Percentiles rank a stretch among this genome's conserved stretches.
These are phyloP conservation scores for Ceratina japonica DNA, from an alignment of 1,140 invertebrate species.

Conservation along the genomic window DNA sequence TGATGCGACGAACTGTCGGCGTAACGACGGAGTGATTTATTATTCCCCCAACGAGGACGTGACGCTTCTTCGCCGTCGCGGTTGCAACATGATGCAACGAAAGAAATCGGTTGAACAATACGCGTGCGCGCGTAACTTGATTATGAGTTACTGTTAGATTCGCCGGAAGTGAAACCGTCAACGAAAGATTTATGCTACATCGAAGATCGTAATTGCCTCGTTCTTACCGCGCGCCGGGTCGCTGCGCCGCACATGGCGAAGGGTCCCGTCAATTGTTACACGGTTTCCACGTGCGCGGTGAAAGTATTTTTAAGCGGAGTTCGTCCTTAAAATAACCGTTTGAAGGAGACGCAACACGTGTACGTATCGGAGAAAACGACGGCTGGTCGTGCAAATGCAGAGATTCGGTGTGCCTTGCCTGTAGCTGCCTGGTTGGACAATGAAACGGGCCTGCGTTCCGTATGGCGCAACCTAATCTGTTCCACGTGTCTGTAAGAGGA, in stretches of 20 bases:
- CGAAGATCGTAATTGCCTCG: constrained; percentile 10
- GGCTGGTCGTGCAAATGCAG: constrained; percentile 26
- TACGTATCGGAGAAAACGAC: constrained; percentile 2
- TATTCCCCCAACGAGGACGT: background rate
- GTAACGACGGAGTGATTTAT: constrained; percentile 19
- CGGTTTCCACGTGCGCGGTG: background rate
- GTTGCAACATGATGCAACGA: constrained; percentile 33
- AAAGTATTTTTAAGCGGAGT: constrained; percentile 12
- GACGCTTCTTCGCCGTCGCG: constrained; percentile 4
- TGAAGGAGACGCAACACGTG: background rate
- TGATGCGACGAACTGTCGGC: background rate
- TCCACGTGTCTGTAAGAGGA: constrained; percentile 43
- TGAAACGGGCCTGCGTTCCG: background rate
- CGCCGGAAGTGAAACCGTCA: constrained; percentile 25
- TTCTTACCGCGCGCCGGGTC: too few species aligned
- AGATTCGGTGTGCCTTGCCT: background rate
- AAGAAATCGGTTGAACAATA: constrained; percentile 41
- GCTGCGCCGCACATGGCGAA: background rate
- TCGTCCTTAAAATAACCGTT: background rate
- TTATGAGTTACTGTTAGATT: constrained; percentile 9
- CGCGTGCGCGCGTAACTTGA: constrained; percentile 22
- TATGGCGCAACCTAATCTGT: constrained; percentile 32
- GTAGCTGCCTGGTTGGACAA: constrained; percentile 12
- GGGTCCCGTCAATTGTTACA: background rate
- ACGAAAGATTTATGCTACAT: constrained; percentile 16